Conservation (phyloP, 2,797 vertebrate genomes). For the Leontocebus nigricollis region DNA sequence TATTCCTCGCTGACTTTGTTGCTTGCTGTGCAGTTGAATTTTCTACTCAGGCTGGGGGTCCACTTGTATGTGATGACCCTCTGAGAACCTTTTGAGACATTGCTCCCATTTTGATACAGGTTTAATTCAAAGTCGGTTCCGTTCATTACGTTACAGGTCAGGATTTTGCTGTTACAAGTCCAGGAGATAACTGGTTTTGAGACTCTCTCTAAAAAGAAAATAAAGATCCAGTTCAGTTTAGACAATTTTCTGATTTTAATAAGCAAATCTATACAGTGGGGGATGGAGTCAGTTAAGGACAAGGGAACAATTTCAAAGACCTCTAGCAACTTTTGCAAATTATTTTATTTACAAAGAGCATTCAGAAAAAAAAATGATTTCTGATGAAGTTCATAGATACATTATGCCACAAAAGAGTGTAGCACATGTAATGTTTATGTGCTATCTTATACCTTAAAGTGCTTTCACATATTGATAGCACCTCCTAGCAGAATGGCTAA, state of each 20-base stretch:
- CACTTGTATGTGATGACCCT: not conserved
- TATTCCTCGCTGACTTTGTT: not conserved
- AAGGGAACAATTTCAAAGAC: not conserved
- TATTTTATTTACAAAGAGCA: not conserved
- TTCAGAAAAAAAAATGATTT: not conserved
- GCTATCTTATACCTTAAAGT: not conserved
- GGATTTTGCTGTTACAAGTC: not conserved
- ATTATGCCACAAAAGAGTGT: not conserved
- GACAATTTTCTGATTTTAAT: not conserved
- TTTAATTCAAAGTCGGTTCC: conserved; percentile 1
- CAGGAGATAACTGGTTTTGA: conserved; percentile 55
- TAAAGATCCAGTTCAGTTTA: not conserved
- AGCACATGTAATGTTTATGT: not conserved
- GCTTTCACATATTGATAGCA: not conserved
- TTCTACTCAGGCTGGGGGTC: fast-evolving
- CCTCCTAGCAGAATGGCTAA: not conserved
- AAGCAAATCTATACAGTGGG: not conserved
- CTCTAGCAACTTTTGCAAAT: not conserved
- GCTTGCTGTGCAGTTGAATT: not conserved
- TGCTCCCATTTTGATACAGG: not conserved
- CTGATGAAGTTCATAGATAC: not conserved
- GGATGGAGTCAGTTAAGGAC: not conserved
- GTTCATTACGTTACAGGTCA: not conserved
- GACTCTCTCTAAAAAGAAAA: conserved; percentile 64
- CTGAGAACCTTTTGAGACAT: fast-evolving